Base-by-base conservation (phyloP, 2,888 invertebrate genomes). In the Temnothorax rugatulus region DNA sequence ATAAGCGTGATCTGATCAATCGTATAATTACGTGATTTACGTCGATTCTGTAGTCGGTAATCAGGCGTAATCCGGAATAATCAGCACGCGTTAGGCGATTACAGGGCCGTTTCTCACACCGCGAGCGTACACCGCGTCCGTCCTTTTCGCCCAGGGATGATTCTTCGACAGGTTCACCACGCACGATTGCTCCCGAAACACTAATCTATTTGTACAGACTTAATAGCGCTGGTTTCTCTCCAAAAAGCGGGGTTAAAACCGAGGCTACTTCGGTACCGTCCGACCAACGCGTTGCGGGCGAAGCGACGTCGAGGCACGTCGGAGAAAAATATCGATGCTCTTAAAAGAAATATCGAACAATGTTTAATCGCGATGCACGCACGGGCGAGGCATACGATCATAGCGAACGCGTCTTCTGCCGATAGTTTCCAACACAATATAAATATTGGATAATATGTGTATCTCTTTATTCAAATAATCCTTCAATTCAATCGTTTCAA, bases 191-290 rank as follows among this genome's bases (percentile, higher is more conserved):
- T 82, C 44, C 63, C 83, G 34, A 38, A 47, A 64, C 63, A 38
- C 64, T 85, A 85, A 44, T 68, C 79, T 83, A 84, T 89, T 88
- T 89, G 84, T 88, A 87, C 87, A 88, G 79, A 61, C 87, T 87
- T 81, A 68, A 82, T 66, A 84, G 83, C 83, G 71, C 41, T 86
- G 61, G 81, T 77, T 63, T 76, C 64, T 59, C 59, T 54, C 59
- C 25, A 66, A 71, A 41, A 82, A 75, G 61, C 83, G 71, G 74
- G 34, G n/a, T 83, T 71, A 29, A 61, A 75, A 69, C 73, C 71
- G 63, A 71, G 71, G 82, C 61, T 69, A 69, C 47, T 50, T 75
- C 61, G 71, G 59, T 59, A 66, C 52, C 50, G 50, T 57, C 44
- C 73, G 47, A 59, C 50, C 54, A 57, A 59, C 41, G 52, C 52